Percentiles rank a stretch among this genome's conserved stretches.
phyloP scores from a whole-genome alignment of 2,113 vertebrate genomes.

The Pristiophorus japonicus region DNA sequence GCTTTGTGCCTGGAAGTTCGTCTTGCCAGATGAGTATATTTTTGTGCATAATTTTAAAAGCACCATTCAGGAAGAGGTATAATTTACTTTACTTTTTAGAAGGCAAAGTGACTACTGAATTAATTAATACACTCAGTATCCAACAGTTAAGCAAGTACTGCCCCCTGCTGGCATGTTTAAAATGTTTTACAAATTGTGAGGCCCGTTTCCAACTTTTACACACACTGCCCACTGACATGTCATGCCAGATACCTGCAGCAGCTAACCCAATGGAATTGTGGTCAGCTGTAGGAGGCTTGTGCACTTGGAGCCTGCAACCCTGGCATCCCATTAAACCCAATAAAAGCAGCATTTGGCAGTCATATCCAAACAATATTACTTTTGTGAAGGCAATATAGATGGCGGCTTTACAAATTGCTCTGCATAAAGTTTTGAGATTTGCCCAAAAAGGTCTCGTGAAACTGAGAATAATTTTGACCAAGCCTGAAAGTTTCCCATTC shows the following conservation, averaged over 20 bases:
- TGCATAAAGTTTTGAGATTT: not conserved
- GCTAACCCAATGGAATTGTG: not conserved
- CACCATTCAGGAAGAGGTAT: not conserved
- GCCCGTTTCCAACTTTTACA: not conserved
- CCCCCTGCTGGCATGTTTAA: not conserved
- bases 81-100: not conserved
- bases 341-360: not conserved
- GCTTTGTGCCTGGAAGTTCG: not conserved
- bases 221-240: not conserved
- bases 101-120: not conserved
- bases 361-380: not conserved
- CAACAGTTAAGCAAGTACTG: not conserved
- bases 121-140: not conserved
- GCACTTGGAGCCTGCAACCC: not conserved
- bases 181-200: not conserved
- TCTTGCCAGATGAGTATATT: not conserved
- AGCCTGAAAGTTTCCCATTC: not conserved
- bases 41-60: not conserved
- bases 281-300: not conserved
- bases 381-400: not conserved
- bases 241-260: not conserved
- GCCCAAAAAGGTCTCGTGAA: not conserved
- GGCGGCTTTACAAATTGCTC: not conserved
- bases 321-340: not conserved
- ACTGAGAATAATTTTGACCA: not conserved